A percentile compares a stretch with the other conserved stretches of the same genome.
Conservation (phyloP, 53 echinoderm and acorn worm genomes). For the Stichopus horrens region DNA sequence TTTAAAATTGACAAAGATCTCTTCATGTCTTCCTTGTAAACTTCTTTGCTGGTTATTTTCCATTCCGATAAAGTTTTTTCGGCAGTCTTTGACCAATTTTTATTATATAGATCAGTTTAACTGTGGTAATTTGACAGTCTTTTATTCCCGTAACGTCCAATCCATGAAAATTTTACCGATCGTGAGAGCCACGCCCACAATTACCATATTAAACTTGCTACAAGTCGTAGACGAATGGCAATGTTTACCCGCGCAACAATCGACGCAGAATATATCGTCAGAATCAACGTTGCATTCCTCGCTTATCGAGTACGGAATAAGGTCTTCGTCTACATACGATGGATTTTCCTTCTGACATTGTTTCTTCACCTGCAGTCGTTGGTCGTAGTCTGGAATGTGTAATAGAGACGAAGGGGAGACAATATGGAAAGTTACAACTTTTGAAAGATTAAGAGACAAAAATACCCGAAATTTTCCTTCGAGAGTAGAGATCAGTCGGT, state of each 20-base stretch:
- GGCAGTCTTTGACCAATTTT: no score
- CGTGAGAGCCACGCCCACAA: neutral
- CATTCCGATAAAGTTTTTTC: no score
- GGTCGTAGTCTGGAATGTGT: neutral
- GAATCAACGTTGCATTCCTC: neutral
- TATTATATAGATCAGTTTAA: no score
- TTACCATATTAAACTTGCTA: constrained; percentile 27
- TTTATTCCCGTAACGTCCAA: constrained; percentile 1
- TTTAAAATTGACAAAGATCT: no score
- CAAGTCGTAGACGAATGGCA: constrained; percentile 28
- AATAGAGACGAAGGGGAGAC: neutral
- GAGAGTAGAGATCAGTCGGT: no score
- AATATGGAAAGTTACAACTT: neutral
- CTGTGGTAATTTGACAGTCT: no score
- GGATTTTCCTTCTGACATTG: neutral
- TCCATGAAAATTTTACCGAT: neutral
- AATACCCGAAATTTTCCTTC: no score
- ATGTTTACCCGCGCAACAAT: neutral
- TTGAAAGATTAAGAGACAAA: neutral
- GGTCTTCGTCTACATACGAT: neutral
- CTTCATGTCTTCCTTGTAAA: no score
- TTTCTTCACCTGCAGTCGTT: constrained; percentile 1
- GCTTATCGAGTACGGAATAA: neutral
- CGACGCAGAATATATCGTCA: neutral
- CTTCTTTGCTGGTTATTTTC: no score